Evolutionary conservation across 2,888 invertebrate genomes (phyloP).

Genomic region (Abscondita cerata): DNA sequence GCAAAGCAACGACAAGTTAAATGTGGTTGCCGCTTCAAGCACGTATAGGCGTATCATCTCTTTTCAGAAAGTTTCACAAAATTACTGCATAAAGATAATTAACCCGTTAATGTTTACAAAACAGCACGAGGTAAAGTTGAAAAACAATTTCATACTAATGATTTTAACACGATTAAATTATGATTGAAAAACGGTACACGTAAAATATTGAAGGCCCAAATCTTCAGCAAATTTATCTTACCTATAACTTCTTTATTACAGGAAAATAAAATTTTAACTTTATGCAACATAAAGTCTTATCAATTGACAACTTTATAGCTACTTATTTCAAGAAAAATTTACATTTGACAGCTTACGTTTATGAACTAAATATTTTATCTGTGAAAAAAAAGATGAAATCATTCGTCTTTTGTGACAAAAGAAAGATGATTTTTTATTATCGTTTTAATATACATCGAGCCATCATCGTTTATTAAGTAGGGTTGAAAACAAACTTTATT

Average conservation of each 20-base stretch:
- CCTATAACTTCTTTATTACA: constrained; percentile 2
- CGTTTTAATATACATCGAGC: too few species aligned
- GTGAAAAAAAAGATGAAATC: not conserved
- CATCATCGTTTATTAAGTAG: too few species aligned
- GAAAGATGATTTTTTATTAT: too few species aligned
- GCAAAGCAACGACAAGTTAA: constrained; percentile 4
- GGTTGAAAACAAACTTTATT: too few species aligned
- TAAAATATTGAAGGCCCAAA: not conserved
- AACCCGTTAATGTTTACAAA: not conserved
- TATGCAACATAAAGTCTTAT: constrained; percentile 5
- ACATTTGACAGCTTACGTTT: not conserved
- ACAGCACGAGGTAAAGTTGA: not conserved
- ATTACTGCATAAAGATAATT: constrained; percentile 2
- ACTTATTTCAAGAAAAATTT: not conserved
- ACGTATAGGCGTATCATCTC: constrained; percentile 4
- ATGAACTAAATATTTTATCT: not conserved
- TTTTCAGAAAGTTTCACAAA: not conserved
- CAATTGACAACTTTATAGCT: constrained; percentile 1
- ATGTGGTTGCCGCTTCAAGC: not conserved
- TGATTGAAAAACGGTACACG: constrained; percentile 1
- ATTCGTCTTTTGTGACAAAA: too few species aligned
- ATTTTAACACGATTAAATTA: not conserved
- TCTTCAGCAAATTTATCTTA: not conserved
- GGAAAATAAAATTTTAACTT: constrained; percentile 4
- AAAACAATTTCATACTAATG: constrained; percentile 1